Evolutionary conservation across 1,140 invertebrate species (phyloP), one percentile per base, ranked within the genome.

Genomic region (Drosophila hydei): DNA sequence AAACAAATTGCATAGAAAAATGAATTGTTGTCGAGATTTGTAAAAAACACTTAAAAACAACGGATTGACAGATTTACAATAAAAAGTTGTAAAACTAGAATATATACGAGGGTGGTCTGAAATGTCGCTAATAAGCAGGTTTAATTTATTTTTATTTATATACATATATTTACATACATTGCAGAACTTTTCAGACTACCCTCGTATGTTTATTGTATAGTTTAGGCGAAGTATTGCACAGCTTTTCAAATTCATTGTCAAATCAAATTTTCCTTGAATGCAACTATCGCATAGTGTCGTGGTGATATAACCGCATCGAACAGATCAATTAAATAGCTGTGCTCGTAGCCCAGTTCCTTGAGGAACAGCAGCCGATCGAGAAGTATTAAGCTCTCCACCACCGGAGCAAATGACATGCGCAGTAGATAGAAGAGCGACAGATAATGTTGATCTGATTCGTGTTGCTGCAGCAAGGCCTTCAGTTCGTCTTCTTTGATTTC

Each of bases 321-420:
- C 45, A 97, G 90, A 77, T 94, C 93, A 18, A 96, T 93, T 40
- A 97, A 85, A 92, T 93, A 94, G n/a, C 94, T 93, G 68, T 94
- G 92, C 2, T 92, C 76, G 80, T 94, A 93, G 23, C 93, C 93
- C 79, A 94, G 92, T 91, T 97, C 96, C 63, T 94, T 89, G 6
- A 99, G 93, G 93, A 94, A 98, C 56, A 98, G 91, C 21, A 96
- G 90, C 88, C 97, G 94, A 92, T 99, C 97, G 16, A 98, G 91
- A 47, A 98, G 92, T 74, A 98, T 95, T 0, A 97, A 92, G 73
- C 94, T 94, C 92, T 99, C 98, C 33, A 98, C 92, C 8, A 97
- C 93, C 19, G 97, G 96, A 11, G 97, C 96, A 62, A 97, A 92
- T 67, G 95, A 93, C 79, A 97, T 93, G 75, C 97, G 94, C 21